Evolutionary conservation across 2,888 invertebrate species (phyloP), one percentile per base, ranked within the genome.

Genomic region (Tethea ocularis): DNA sequence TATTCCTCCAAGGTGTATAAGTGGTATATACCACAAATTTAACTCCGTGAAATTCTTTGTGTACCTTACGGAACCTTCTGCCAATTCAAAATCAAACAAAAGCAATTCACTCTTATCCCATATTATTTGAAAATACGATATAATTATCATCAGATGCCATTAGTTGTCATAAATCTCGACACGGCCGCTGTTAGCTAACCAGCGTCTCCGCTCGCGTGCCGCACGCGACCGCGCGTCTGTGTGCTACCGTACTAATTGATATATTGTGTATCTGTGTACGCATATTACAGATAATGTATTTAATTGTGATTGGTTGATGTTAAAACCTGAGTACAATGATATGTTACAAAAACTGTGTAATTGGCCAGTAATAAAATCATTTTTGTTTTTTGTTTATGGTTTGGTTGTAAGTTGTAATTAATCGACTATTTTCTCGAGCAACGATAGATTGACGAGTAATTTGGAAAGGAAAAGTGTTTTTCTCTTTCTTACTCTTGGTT

Each of bases 151-250:
- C 41, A 46, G 41, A 46, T 46, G 41, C 46, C 46, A 46, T 1
- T 10, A 46, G 20, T 5, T 46, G 46, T 46, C 17, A 20, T 46
- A 17, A 10, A 46, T 46, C 17, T 46, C 17, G 46, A 46, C 46
- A 46, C 46, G 17, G 20, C 8, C 46, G 46, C 46, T 41, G 41
- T 41, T 41, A 41, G 38, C 38, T 41, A 41, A 41, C 38, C 41
- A 41, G 41, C 41, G 41, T 17, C 2, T 1, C 1, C 46, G 46
- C 10, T 46, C 46, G 46, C 46, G 46, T 46, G 46, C 46, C 17
- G 46, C 46, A 46, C 46, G 46, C 46, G 46, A 20, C 46, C 20
- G 46, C 20, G 46, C 20, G 46, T 10, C 46, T 20, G 17, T 17
- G 46, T 17, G 17, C 17, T n/a, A 46, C 17, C 46, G 46, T 20